Conservation (phyloP, 2,888 invertebrate species). For the Caradrina kadenii region DNA sequence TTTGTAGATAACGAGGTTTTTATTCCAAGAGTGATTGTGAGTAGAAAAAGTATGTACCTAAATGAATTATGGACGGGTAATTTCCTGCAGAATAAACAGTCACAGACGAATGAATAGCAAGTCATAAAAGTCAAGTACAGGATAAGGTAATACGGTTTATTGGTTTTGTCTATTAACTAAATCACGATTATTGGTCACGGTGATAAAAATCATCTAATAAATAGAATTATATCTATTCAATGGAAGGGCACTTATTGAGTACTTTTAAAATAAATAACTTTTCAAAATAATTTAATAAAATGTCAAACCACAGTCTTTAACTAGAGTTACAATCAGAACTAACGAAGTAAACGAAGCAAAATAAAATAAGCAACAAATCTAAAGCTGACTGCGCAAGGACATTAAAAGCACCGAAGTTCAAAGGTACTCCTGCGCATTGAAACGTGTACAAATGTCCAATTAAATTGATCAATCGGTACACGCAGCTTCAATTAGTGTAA, state of each 20-base stretch:
- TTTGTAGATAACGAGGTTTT: conserved; percentile 62
- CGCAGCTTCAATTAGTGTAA: conserved; percentile 71
- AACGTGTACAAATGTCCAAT: conserved; percentile 72
- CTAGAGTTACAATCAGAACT: background rate
- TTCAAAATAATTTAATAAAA: conserved; percentile 2
- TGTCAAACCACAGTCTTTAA: conserved; percentile 11
- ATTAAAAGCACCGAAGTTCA: conserved; percentile 55
- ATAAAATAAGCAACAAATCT: conserved; percentile 39
- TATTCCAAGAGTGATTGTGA: conserved; percentile 48
- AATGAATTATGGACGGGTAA: conserved; percentile 50
- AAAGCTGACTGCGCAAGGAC: conserved; percentile 43
- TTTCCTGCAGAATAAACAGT: conserved; percentile 28
- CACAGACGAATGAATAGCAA: background rate
- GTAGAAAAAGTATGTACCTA: conserved; percentile 39
- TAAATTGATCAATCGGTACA: conserved; percentile 70
- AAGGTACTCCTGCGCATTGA: conserved; percentile 49
- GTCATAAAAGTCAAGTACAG: conserved; percentile 20
- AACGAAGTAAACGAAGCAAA: conserved; percentile 37
- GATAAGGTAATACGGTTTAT: conserved; percentile 10
- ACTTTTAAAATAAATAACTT: conserved; percentile 4
- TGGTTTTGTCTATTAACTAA: conserved; percentile 22
- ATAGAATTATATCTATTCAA: no score
- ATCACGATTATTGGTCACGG: conserved; percentile 20
- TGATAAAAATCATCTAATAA: conserved; percentile 12
- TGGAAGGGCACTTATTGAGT: background rate